A percentile compares a stretch with the other conserved stretches of the same genome.
Evolutionary conservation across 2,113 vertebrate genomes (phyloP).

Genomic region (Bungarus multicinctus): DNA sequence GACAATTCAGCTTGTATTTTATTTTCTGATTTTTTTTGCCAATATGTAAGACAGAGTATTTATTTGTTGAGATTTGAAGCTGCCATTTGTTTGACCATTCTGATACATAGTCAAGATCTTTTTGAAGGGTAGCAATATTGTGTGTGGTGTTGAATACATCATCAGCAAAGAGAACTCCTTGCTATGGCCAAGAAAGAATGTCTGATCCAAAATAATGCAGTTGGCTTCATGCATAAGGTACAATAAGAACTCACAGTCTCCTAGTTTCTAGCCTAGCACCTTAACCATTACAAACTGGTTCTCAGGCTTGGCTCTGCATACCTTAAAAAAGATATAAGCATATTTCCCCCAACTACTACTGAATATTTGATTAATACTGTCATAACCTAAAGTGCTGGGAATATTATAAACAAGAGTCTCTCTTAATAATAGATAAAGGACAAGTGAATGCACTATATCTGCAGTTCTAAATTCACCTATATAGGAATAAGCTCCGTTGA

Average conservation of each 20-base stretch:
- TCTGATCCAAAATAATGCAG: neutral
- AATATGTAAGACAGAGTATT: no score
- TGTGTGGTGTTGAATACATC: no score
- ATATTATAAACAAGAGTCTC: neutral
- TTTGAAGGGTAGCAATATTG: no score
- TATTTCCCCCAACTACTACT: neutral
- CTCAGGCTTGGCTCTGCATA: neutral
- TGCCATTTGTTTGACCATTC: no score
- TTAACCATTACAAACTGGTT: neutral
- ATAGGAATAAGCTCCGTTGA: neutral
- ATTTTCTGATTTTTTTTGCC: no score
- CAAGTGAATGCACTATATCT: neutral
- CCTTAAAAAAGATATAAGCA: neutral
- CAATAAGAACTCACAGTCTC: neutral
- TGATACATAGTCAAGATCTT: no score
- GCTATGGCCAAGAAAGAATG: neutral
- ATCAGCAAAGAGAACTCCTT: no score
- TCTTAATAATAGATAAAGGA: neutral
- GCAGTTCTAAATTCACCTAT: neutral
- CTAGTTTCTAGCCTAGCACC: neutral
- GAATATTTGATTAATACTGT: neutral
- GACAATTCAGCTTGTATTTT: no score
- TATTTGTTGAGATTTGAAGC: no score
- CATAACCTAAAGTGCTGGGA: neutral
- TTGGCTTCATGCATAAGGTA: neutral